A percentile compares a stretch with the other conserved stretches of the same genome.
Conservation (phyloP, 2,888 invertebrate genomes). For the Fragum fragum region DNA sequence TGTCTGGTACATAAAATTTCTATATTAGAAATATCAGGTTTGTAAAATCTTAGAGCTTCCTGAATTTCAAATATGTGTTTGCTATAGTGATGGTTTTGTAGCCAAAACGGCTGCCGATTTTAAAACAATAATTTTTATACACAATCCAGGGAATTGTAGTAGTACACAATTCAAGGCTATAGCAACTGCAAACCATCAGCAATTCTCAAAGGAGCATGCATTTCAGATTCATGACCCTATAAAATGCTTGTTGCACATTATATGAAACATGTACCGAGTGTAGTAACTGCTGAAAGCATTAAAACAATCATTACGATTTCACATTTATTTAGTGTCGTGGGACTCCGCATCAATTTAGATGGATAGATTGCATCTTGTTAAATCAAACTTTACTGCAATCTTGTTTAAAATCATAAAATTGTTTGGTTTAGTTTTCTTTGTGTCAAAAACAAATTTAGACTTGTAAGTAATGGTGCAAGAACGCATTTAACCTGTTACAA, state of each 20-base stretch:
- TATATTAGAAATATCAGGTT: too few species aligned
- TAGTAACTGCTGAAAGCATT: neutral
- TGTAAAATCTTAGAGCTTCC: too few species aligned
- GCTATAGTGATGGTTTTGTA: too few species aligned
- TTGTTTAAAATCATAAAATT: too few species aligned
- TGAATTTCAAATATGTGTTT: too few species aligned
- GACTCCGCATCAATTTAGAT: neutral
- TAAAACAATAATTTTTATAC: neutral
- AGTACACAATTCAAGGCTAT: neutral
- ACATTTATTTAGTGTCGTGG: neutral
- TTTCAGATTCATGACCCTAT: neutral
- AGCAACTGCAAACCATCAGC: neutral
- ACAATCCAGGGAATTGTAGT: neutral
- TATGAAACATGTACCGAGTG: neutral
- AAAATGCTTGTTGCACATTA: constrained; percentile 12
- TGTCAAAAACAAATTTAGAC: too few species aligned
- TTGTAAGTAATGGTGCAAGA: too few species aligned
- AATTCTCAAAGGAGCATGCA: neutral
- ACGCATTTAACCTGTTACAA: too few species aligned
- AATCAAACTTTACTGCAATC: too few species aligned
- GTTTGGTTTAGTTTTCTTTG: too few species aligned
- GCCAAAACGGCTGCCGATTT: too few species aligned
- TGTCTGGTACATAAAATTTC: too few species aligned
- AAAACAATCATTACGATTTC: neutral
- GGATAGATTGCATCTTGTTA: neutral